Conservation (phyloP, 2,113 vertebrate species). For the Aspidoscelis tigris region DNA sequence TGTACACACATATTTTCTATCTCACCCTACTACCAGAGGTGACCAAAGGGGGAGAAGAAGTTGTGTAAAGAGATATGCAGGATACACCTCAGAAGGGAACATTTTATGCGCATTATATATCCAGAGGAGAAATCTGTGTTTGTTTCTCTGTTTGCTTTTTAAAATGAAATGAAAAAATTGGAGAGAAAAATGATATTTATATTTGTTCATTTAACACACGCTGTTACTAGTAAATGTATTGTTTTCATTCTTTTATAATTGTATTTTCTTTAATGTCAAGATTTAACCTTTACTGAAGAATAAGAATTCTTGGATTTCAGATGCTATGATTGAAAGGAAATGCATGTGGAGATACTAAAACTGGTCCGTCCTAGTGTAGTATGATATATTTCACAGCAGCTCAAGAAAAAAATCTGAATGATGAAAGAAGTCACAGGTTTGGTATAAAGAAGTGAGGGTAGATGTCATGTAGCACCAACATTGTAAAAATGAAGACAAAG, state of each 20-base stretch:
- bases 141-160: neutral
- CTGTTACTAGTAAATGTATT: neutral
- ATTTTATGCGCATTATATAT: neutral
- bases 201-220: neutral
- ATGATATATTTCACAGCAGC: neutral
- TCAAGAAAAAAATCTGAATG: neutral
- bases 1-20: no score
- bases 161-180: neutral
- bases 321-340: neutral
- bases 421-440: neutral
- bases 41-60: no score
- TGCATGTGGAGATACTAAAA: neutral
- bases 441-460: no score
- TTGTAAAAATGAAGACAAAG: neutral
- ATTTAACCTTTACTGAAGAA: neutral
- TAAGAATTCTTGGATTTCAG: neutral
- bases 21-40: no score
- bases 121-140: neutral
- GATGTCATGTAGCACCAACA: neutral
- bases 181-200: neutral
- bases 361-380: neutral
- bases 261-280: neutral
- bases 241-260: neutral
- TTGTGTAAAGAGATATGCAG: no score
- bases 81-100: no score